Evolutionary conservation across 1,140 invertebrate genomes (phyloP).

Genomic region (Microplitis mediator): DNA sequence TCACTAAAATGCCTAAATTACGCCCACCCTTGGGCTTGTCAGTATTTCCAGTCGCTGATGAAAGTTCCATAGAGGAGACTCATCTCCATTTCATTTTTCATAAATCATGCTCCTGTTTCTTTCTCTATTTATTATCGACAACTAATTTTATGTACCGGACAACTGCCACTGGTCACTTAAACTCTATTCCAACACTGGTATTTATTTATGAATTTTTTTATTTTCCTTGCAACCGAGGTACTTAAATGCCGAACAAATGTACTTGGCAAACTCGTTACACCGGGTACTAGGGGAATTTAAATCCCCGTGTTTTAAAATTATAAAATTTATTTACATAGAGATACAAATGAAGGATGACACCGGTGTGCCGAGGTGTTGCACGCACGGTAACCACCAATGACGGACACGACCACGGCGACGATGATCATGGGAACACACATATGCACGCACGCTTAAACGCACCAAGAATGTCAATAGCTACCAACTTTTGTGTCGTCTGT

Average conservation of each 20-base stretch:
- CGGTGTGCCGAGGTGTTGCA: slow-evolving; percentile 12
- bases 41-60: slow-evolving; percentile 21
- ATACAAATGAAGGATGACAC: slow-evolving; percentile 6
- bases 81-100: slow-evolving; percentile 28
- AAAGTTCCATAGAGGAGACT: slow-evolving; percentile 34
- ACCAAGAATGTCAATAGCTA: slow-evolving; percentile 34
- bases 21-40: not conserved
- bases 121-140: slow-evolving; percentile 10
- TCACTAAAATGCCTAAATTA: slow-evolving; percentile 8
- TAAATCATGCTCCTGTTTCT: slow-evolving; percentile 11
- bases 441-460: slow-evolving; percentile 22
- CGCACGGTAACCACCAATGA: not conserved
- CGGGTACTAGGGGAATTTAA: not conserved
- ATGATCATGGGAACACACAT: slow-evolving; percentile 19
- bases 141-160: slow-evolving; percentile 11
- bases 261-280: not conserved
- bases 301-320: not conserved
- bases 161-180: slow-evolving; percentile 8
- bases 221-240: not conserved
- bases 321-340: too few species aligned
- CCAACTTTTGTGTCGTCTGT: slow-evolving; percentile 30
- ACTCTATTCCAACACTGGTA: not conserved
- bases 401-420: slow-evolving; percentile 9
- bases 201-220: not conserved
- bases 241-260: not conserved